Conservation (phyloP, 1,140 invertebrate genomes). For the Diploscapter pachys region DNA sequence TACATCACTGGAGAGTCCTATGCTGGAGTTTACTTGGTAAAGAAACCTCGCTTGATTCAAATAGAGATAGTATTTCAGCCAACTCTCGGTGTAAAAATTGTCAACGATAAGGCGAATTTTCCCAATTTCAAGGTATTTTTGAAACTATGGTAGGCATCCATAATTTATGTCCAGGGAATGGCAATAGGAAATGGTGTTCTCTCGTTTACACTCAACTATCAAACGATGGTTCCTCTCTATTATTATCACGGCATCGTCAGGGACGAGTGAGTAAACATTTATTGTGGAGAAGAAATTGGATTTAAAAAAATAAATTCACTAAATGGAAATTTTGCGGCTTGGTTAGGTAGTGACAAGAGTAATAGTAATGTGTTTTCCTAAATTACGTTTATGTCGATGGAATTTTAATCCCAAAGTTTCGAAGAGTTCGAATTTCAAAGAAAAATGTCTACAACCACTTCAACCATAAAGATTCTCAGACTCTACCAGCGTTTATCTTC, state of each 20-base stretch:
- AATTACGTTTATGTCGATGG: too few species aligned
- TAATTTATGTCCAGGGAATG: conserved; percentile 4
- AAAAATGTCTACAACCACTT: background rate
- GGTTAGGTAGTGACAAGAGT: too few species aligned
- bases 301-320: too few species aligned
- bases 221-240: conserved; percentile 25
- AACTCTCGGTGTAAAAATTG: conserved; percentile 61
- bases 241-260: conserved; percentile 31
- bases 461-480: background rate
- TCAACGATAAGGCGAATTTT: conserved; percentile 38
- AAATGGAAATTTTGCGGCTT: too few species aligned
- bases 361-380: too few species aligned
- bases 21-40: conserved; percentile 58
- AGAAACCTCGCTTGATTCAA: too few species aligned
- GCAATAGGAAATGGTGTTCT: conserved; percentile 40
- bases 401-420: too few species aligned
- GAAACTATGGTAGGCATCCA: background rate
- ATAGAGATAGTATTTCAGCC: conserved; percentile 29
- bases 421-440: too few species aligned
- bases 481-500: conserved; percentile 10
- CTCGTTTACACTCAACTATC: conserved; percentile 23
- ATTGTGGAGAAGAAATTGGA: too few species aligned
- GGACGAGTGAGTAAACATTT: conserved; percentile 13
- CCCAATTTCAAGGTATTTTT: conserved; percentile 28
- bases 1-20: conserved; percentile 62